These are phyloP conservation scores for Phalera bucephala DNA, from an alignment of 2,888 invertebrate genomes.

Conservation along the genomic window DNA sequence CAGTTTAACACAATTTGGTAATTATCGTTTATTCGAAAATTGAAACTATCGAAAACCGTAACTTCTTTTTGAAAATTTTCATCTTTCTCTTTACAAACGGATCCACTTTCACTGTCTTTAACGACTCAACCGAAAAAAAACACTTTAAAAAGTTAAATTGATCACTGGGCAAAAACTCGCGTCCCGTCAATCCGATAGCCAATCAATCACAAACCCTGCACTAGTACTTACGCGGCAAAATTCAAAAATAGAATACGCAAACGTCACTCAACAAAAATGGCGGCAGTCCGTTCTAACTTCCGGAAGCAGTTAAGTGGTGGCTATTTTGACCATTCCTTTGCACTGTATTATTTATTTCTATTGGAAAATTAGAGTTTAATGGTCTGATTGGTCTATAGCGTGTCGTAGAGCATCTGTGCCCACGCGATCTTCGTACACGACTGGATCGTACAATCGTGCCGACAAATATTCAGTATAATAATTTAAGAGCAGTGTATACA, in stretches of 20 bases:
- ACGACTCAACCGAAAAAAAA: constrained; percentile 19
- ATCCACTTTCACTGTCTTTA: constrained; percentile 57
- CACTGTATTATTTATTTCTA: constrained; percentile 73
- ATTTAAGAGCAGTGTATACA: constrained; percentile 66
- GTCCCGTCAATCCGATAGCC: constrained; percentile 48
- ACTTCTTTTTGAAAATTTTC: constrained; percentile 78
- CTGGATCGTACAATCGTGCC: constrained; percentile 61
- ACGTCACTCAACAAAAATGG: constrained; percentile 52
- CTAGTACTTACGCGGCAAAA: constrained; percentile 48
- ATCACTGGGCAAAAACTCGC: constrained; percentile 37
- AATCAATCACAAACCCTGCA: constrained; percentile 37
- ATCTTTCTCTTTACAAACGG: constrained; percentile 74
- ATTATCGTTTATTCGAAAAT: constrained; percentile 36
- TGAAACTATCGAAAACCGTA: constrained; percentile 72
- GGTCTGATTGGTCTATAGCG: constrained; percentile 60
- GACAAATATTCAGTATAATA: constrained; percentile 72
- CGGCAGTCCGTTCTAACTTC: constrained; percentile 40
- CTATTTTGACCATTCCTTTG: constrained; percentile 68
- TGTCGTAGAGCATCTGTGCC: constrained; percentile 55
- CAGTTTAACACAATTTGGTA: constrained; percentile 17
- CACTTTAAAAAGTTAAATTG: constrained; percentile 22
- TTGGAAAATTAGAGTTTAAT: constrained; percentile 77
- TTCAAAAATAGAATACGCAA: constrained; percentile 59
- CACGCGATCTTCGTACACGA: constrained; percentile 67
- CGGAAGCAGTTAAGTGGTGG: constrained; percentile 58